phyloP scores from a whole-genome alignment of 2,888 invertebrate genomes.

The Blastobasis adustella region DNA sequence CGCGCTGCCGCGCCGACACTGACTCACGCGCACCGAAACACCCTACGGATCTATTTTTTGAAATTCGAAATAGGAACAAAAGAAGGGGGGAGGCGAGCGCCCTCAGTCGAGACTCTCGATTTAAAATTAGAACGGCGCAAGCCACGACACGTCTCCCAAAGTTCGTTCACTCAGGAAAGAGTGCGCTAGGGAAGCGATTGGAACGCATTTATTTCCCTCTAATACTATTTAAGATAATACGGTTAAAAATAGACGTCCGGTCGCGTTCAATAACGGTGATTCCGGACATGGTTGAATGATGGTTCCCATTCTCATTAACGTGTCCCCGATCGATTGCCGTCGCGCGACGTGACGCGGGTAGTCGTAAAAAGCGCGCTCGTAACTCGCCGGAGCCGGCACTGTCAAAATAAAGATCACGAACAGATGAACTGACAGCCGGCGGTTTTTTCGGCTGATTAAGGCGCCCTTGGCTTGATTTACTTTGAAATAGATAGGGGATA shows the following conservation, averaged over 20 bases:
- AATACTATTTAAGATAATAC: conserved; percentile 13
- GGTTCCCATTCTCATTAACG: conserved; percentile 65
- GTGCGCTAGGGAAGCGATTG: conserved; percentile 24
- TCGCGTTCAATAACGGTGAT: conserved; percentile 39
- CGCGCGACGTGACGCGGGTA: no score
- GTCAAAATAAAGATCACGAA: no score
- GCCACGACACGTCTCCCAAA: conserved; percentile 39
- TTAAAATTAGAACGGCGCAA: conserved; percentile 57
- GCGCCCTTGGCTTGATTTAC: no score
- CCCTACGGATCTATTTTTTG: conserved; percentile 66
- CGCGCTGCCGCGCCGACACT: conserved; percentile 64
- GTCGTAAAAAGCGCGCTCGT: no score
- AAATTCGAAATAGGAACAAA: conserved; percentile 71
- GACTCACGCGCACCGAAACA: conserved; percentile 65
- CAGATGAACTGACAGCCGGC: no score
- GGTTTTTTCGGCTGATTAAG: no score
- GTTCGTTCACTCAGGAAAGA: conserved; percentile 67
- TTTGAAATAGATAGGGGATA: no score
- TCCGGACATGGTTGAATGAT: conserved; percentile 48
- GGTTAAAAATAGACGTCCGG: conserved; percentile 58
- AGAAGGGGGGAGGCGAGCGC: conserved; percentile 68
- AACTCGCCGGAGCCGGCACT: no score
- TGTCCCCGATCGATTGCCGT: no score
- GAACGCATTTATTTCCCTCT: conserved; percentile 21
- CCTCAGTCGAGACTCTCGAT: conserved; percentile 44